Base-by-base conservation (phyloP, 2,113 vertebrate genomes). In the Pyrgilauda ruficollis region DNA sequence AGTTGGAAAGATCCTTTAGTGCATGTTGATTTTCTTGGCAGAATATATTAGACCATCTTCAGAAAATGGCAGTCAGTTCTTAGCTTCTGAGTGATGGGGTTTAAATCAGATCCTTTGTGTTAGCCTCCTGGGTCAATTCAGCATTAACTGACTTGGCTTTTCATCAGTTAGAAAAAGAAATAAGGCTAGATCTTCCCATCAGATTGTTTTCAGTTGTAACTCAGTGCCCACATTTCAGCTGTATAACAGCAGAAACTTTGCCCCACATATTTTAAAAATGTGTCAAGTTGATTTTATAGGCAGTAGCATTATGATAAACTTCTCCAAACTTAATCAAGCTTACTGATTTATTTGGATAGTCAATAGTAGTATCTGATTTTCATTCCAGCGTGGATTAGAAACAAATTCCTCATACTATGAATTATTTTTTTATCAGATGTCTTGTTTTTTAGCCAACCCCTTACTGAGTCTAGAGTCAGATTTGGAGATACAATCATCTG, bases 351-450 rank as follows among this genome's bases (percentile, higher is more conserved):
- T 96, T 94, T 91, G 67, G 49, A 76, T 90, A 95, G 87, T 79
- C 58, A 92, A 78, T 92, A 89, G 41, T 49, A 89, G 49, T 91
- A 94, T 94, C 77, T 95, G 91, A 97, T 96, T 94, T 93, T 96
- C 86, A 84, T 97, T 94, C 88, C 89, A 92, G 11, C 0, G 0
- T 90, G 76, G 76, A 93, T 90, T 97, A 96, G 79, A 67, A 93
- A 92, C 30, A 96, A 95, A 95, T 88, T 94, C 83, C 49, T 94
- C 59, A 74, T 92, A 80, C 55, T 93, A 90, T 37, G 39, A 88
- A 80, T 93, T 90, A 35, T 86, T 90, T 94, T 96, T 94, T 88
- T 44, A 73, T 96, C 82, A 50, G 33, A 92, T 77, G 39, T 93
- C 75, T 90, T 93, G 83, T 93, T 92, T 96, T 89, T 47, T 69